Base-by-base conservation (phyloP, 2,113 vertebrate genomes). In the Nerophis lumbriciformis region DNA sequence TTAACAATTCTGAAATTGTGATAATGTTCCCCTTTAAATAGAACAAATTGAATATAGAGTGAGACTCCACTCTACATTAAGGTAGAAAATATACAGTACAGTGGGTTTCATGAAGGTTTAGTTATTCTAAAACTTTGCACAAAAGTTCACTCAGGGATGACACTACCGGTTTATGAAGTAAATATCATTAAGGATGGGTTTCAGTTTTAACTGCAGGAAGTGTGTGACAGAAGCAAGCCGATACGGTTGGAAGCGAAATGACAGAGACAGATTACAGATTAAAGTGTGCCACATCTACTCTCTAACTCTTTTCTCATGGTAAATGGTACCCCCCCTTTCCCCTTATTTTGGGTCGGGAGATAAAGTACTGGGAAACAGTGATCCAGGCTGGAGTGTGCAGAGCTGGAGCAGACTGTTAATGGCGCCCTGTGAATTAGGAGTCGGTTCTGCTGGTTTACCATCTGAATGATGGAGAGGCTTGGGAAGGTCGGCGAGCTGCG, bases 281-380 rank as follows among this genome's bases (percentile, higher is more conserved):
- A 87, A 45, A 88, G 81, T 79, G 87, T 88, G 83, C 83, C 84
- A 69, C 82, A 68, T 83, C 76, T 79, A 80, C 74, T 75, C 77
- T 65, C 63, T 74, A 80, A 80, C 78, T 77, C 77, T 59, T 89
- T 87, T 88, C 84, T 84, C 69, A 89, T 87, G 82, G 73, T 86
- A 83, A 88, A 88, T 70, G 67, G 77, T 62, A 72, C 73, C 63
- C 77, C 71, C 76, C 53, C 28, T 19, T 16, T 4, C 35, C 53
- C 7, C 53, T 38, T 79, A 58, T 69, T 60, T 81, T 83, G 74
- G 71, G 3, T 45, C 12, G 42, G 12, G 42, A 45, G 77, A 82
- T 66, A 83, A 90, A 87, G 84, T 86, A 87, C 82, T 84, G 87
- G 87, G 87, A 89, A 90, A 88, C 82, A 87, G 85, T 86, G 89